A percentile compares a stretch with the other conserved stretches of the same genome.
phyloP scores from a whole-genome alignment of 92 coral and sea anemone genomes.

The Porites evermanni region DNA sequence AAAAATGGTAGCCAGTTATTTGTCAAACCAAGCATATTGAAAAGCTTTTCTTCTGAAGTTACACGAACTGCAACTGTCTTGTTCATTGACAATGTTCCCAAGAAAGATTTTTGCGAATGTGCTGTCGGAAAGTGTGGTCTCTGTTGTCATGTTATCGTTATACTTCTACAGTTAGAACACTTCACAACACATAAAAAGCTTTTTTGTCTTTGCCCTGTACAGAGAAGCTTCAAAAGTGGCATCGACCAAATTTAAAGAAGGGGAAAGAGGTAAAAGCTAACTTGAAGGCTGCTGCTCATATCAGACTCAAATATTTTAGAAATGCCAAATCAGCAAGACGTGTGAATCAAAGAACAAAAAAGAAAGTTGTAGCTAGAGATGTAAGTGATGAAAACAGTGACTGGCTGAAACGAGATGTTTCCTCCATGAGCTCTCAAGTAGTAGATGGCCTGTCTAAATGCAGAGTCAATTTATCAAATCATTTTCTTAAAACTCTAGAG shows the following conservation, averaged over 20 bases:
- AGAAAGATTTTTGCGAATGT: constrained; percentile 65
- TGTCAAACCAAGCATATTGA: constrained; percentile 54
- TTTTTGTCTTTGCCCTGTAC: constrained; percentile 48
- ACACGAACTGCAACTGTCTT: constrained; percentile 56
- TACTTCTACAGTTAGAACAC: constrained; percentile 43
- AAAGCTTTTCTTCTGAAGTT: constrained; percentile 60
- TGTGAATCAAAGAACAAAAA: constrained; percentile 28
- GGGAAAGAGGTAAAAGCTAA: constrained; percentile 24
- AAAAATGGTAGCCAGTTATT: constrained; percentile 14
- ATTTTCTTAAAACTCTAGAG: constrained; percentile 32
- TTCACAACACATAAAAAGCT: not conserved
- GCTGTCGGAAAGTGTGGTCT: constrained; percentile 62
- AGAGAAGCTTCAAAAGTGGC: constrained; percentile 42
- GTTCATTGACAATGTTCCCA: constrained; percentile 43
- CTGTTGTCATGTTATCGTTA: constrained; percentile 55
- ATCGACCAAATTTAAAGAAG: constrained; percentile 27
- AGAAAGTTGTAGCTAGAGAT: constrained; percentile 20
- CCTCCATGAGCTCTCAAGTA: constrained; percentile 19
- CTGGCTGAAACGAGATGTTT: constrained; percentile 38
- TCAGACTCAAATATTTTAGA: constrained; percentile 49
- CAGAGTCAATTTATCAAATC: constrained; percentile 30
- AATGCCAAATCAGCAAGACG: constrained; percentile 50
- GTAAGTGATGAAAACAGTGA: constrained; percentile 7
- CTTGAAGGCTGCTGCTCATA: constrained; percentile 49
- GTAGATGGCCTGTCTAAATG: constrained; percentile 27